phyloP scores from a whole-genome alignment of 2,113 vertebrate species.

The Pitta sordida region DNA sequence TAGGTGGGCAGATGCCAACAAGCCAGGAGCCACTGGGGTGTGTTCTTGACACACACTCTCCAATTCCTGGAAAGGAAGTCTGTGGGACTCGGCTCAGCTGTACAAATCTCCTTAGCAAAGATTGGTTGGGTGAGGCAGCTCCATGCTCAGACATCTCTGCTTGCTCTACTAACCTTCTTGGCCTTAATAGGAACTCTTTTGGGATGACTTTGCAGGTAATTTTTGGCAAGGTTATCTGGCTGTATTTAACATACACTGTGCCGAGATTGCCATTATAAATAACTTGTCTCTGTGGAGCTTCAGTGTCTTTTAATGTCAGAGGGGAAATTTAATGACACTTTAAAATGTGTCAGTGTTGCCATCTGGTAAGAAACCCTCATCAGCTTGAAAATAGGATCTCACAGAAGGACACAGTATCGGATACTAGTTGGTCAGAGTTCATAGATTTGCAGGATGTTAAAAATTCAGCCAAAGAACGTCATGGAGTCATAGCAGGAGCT shows the following conservation, averaged over 20 bases:
- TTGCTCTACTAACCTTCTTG: neutral
- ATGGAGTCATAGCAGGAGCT: rapidly evolving
- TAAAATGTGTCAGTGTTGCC: neutral
- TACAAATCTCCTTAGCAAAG: neutral
- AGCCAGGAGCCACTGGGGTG: neutral
- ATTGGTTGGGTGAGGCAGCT: neutral
- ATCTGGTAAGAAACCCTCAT: neutral
- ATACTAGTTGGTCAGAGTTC: neutral
- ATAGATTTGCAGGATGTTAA: neutral
- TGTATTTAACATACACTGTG: neutral
- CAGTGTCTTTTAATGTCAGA: neutral
- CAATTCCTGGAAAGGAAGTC: neutral
- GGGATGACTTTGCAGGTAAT: neutral
- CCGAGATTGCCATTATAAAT: neutral
- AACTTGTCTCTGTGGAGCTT: neutral
- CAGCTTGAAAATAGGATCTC: neutral
- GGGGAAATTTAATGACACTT: neutral
- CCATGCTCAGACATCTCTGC: neutral
- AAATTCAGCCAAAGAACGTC: neutral
- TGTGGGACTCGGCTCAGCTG: neutral
- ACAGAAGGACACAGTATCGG: neutral
- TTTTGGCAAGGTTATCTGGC: neutral
- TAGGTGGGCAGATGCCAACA: rapidly evolving
- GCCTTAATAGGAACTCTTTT: neutral
- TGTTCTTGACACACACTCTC: neutral